A percentile compares a stretch with the other conserved stretches of the same genome.
Evolutionary conservation across 2,113 vertebrate species (phyloP).

Genomic region (Anguilla rostrata): DNA sequence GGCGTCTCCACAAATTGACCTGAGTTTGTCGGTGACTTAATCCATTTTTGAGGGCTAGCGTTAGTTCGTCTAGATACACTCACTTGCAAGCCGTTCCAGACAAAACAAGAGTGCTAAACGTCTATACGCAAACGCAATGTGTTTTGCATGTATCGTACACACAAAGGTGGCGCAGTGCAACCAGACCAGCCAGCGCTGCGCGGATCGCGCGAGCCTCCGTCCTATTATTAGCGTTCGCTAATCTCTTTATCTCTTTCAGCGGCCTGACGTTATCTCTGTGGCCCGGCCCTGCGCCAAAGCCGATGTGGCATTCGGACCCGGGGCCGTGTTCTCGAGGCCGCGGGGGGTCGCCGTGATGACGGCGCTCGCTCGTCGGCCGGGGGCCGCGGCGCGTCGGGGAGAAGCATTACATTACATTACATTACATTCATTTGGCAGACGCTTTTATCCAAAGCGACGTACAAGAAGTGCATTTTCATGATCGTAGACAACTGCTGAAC

Average conservation of each 20-base stretch:
- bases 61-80: neutral
- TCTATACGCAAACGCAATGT: neutral
- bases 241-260: slow-evolving; percentile 67
- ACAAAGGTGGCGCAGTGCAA: neutral
- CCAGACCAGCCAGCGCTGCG: slow-evolving; percentile 18
- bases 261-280: slow-evolving; percentile 60
- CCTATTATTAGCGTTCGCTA: slow-evolving; percentile 72
- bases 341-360: slow-evolving; percentile 68
- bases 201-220: slow-evolving; percentile 34
- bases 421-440: too few relatives aligned
- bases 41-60: neutral
- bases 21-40: neutral
- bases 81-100: neutral
- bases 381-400: slow-evolving; percentile 29
- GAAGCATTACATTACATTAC: too few relatives aligned
- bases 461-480: too few relatives aligned
- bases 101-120: neutral
- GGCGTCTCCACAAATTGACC: neutral
- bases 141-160: neutral
- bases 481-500: too few relatives aligned
- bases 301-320: slow-evolving; percentile 69
- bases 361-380: slow-evolving; percentile 66
- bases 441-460: too few relatives aligned
- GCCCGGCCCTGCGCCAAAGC: slow-evolving; percentile 57
- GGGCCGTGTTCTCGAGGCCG: slow-evolving; percentile 63